These are phyloP conservation scores for Electrophaes corylata DNA, from an alignment of 2,888 invertebrate genomes.

Conservation along the genomic window DNA sequence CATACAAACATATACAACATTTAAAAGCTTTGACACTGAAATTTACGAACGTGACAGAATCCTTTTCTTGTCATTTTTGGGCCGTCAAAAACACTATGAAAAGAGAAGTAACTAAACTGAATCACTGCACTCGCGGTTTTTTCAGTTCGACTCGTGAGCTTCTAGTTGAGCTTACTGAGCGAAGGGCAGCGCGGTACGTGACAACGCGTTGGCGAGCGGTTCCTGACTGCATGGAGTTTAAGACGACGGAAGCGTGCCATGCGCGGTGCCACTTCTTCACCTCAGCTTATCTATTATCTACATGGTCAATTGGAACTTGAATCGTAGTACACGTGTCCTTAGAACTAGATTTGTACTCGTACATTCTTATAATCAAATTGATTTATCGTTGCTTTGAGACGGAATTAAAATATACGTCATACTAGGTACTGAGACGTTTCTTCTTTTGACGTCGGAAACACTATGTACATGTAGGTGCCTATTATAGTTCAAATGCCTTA, in stretches of 20 bases:
- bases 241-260: conserved; percentile 45
- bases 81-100: conserved; percentile 43
- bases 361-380: no score
- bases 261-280: conserved; percentile 50
- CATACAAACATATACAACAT: conserved; percentile 65
- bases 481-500: background rate
- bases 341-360: background rate
- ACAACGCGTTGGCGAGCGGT: conserved; percentile 68
- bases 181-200: conserved; percentile 60
- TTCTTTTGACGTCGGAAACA: background rate
- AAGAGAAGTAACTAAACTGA: conserved; percentile 16
- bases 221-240: conserved; percentile 61
- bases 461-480: no score
- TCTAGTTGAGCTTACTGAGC: conserved; percentile 45
- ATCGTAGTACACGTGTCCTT: conserved; percentile 38
- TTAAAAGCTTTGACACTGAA: conserved; percentile 72
- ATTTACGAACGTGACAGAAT: conserved; percentile 76
- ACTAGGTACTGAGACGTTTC: background rate
- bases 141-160: conserved; percentile 21
- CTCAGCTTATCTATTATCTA: conserved; percentile 43
- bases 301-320: conserved; percentile 74
- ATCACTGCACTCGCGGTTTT: conserved; percentile 57
- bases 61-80: conserved; percentile 57
- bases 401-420: background rate
- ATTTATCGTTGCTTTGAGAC: background rate